phyloP scores from a whole-genome alignment of 2,888 invertebrate species.

The Drymonia ruficornis region DNA sequence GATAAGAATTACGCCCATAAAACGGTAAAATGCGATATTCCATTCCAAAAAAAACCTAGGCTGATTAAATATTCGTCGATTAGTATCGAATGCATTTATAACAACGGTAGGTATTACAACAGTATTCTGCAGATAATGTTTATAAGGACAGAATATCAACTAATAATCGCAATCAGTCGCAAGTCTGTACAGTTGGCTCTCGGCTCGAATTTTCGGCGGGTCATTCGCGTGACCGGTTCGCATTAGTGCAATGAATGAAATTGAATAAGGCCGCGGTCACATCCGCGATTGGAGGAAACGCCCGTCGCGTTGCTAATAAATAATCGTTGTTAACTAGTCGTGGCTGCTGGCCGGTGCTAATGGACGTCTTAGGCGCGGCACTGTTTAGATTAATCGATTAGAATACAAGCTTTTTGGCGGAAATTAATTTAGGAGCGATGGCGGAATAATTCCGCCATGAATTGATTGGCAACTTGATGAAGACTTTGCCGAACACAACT shows the following conservation, averaged over 20 bases:
- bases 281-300: slow-evolving; percentile 60
- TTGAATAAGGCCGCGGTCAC: slow-evolving; percentile 68
- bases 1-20: too few relatives aligned
- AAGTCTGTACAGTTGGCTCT: slow-evolving; percentile 25
- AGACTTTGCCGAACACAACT: neutral
- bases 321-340: slow-evolving; percentile 59
- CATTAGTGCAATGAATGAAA: slow-evolving; percentile 77
- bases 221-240: slow-evolving; percentile 71
- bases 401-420: slow-evolving; percentile 1
- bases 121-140: too few relatives aligned
- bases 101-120: too few relatives aligned
- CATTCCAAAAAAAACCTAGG: too few relatives aligned
- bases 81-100: too few relatives aligned
- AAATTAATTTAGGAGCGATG: neutral
- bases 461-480: neutral
- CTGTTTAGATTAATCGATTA: slow-evolving; percentile 21
- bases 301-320: slow-evolving; percentile 64
- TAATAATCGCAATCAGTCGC: slow-evolving; percentile 39
- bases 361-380: slow-evolving; percentile 40
- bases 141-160: neutral
- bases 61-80: too few relatives aligned
- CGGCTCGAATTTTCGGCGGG: slow-evolving; percentile 58
- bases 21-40: too few relatives aligned
- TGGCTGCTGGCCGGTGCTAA: slow-evolving; percentile 33
- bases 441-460: neutral